Evolutionary conservation across 2,797 vertebrate species (phyloP).

Genomic region (Trichosurus vulpecula): DNA sequence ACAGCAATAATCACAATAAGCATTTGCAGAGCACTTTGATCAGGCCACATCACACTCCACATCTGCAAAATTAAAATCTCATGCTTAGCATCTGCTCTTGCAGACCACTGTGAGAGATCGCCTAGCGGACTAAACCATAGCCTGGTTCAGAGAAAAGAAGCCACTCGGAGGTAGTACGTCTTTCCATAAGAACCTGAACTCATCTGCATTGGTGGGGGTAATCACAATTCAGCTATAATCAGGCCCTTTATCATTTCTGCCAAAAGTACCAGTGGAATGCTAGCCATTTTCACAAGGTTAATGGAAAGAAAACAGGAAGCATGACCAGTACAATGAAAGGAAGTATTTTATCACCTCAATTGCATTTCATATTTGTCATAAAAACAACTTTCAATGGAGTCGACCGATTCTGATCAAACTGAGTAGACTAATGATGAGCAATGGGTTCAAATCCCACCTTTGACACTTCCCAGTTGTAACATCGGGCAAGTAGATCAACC

Average conservation of each 20-base stretch:
- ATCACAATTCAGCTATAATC: neutral
- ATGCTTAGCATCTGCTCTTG: conserved; percentile 40
- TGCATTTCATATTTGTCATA: conserved; percentile 40
- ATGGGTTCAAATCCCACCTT: conserved; percentile 15
- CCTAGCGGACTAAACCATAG: neutral
- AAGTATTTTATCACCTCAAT: conserved; percentile 45
- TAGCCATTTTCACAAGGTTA: conserved; percentile 28
- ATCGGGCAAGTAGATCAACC: neutral
- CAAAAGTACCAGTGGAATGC: conserved; percentile 42
- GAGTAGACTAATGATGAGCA: conserved; percentile 31
- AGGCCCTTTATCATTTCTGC: neutral
- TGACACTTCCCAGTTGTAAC: neutral
- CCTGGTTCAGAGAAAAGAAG: neutral
- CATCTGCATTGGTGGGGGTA: neutral
- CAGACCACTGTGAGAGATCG: conserved; percentile 4
- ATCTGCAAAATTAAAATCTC: conserved; percentile 65
- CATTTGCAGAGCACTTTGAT: conserved; percentile 73
- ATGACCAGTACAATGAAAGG: conserved; percentile 14
- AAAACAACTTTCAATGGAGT: conserved; percentile 29
- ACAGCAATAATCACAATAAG: conserved; percentile 77
- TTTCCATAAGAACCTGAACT: conserved; percentile 17
- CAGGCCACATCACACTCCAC: conserved; percentile 39
- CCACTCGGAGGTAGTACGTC: neutral
- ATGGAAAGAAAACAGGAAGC: conserved; percentile 33
- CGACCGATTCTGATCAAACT: conserved; percentile 6